Conservation (phyloP, 2,888 invertebrate genomes). For the Mamestra brassicae region DNA sequence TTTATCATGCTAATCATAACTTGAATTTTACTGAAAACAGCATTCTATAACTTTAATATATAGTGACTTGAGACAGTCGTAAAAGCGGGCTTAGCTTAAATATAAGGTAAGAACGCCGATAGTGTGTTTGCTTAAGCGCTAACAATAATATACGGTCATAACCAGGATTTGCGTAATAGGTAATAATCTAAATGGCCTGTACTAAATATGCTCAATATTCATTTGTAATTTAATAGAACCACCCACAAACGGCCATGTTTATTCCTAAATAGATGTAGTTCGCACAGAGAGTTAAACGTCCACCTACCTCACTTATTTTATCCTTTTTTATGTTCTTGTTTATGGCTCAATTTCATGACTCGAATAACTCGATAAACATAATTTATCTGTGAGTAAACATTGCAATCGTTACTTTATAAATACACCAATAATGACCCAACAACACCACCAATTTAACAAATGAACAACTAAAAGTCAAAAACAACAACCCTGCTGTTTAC, state of each 20-base stretch:
- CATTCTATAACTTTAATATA: conserved; percentile 9
- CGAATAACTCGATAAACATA: not conserved
- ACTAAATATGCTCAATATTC: conserved; percentile 1
- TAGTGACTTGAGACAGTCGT: conserved; percentile 18
- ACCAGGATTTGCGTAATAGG: conserved; percentile 25
- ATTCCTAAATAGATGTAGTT: not conserved
- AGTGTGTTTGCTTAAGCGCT: not conserved
- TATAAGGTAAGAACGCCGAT: not conserved
- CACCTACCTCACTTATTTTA: no score
- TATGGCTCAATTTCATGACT: not conserved
- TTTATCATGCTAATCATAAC: conserved; percentile 40
- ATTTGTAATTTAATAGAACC: not conserved
- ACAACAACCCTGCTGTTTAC: conserved; percentile 28
- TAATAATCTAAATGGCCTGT: conserved; percentile 6
- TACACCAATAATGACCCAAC: not conserved
- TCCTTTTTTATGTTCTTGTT: not conserved
- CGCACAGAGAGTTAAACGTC: not conserved
- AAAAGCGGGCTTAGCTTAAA: conserved; percentile 16
- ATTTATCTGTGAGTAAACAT: no score
- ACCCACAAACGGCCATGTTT: not conserved
- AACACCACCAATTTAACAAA: conserved; percentile 9
- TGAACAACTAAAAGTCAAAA: conserved; percentile 22
- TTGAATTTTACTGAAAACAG: conserved; percentile 20
- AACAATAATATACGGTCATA: conserved; percentile 3
- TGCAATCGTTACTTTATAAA: not conserved